Percentiles rank a stretch among this genome's conserved stretches.
Evolutionary conservation across 2,113 vertebrate species (phyloP).

Genomic region (Nothoprocta pentlandii): DNA sequence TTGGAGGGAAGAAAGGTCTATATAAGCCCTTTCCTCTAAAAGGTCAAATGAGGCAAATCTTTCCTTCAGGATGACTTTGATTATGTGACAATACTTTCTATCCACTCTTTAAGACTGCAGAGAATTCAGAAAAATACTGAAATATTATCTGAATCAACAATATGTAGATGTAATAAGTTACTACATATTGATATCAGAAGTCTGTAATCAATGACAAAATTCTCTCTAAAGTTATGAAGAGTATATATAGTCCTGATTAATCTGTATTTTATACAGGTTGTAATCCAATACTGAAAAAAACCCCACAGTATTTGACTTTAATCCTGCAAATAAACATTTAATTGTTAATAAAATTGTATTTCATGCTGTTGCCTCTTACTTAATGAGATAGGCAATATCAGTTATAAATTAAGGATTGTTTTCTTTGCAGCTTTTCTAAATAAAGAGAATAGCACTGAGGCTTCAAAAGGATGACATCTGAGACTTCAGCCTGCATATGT

Average conservation of each 20-base stretch:
- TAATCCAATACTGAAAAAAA: background rate
- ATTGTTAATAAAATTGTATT: background rate
- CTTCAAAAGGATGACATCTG: background rate
- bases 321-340: background rate
- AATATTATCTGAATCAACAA: background rate
- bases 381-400: fast-evolving
- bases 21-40: background rate
- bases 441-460: background rate
- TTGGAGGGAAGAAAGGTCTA: background rate
- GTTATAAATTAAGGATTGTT: background rate
- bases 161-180: background rate
- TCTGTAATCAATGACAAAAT: background rate
- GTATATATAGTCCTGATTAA: background rate
- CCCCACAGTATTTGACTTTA: background rate
- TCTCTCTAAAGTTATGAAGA: background rate
- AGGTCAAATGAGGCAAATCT: background rate
- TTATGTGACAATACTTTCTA: background rate
- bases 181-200: background rate
- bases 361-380: background rate
- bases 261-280: background rate
- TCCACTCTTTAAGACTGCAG: background rate
- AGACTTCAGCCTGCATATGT: background rate
- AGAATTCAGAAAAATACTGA: background rate
- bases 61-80: background rate
- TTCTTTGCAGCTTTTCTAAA: background rate